Evolutionary conservation across 2,888 invertebrate genomes (phyloP), one percentile per base, ranked within the genome.

Genomic region (Troides helena): DNA sequence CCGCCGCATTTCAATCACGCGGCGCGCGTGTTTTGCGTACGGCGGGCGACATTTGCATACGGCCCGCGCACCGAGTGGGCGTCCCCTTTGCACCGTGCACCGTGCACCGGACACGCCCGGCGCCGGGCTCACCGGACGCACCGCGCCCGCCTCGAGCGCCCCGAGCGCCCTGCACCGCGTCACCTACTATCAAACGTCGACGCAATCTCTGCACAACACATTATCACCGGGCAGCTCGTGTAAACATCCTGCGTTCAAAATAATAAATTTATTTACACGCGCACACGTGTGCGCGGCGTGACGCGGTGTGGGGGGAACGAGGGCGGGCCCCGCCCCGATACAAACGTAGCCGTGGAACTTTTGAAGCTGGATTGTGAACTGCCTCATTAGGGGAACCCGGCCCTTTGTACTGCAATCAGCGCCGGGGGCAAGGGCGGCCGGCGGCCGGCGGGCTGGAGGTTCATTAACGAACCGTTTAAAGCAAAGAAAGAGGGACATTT

Each of bases 381-480:
- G 79, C 76, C 85, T 90, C 88, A 89, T 90, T 90, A 90, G 86
- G 80, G 83, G 81, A 80, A 78, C 77, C 78, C 81, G 14, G 76
- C 81, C 86, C 87, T 87, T 85, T 85, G 86, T 84, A 79, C 80
- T 80, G 81, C 86, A 86, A 87, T 86, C 88, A 86, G 81, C 75
- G 76, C 77, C 77, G 75, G 70, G 56, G 59, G 61, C 4, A 56
- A 59, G 65, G 43, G 36, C 17, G 63, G 64, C n/a, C n/a, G 59
- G 68, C 70, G 71, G 71, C 64, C 68, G 72, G 70, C 78, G 80
- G 39, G 7, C 8, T 10, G 81, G 81, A 53, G 78, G 80, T 80
- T 88, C 88, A 86, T 89, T 89, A 89, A 86, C 85, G 88, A 89
- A 89, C 89, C 90, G 90, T 91, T 90, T 90, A 91, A 90, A 91